phyloP scores from a whole-genome alignment of 2,797 vertebrate species.

The Podarcis lilfordi region DNA sequence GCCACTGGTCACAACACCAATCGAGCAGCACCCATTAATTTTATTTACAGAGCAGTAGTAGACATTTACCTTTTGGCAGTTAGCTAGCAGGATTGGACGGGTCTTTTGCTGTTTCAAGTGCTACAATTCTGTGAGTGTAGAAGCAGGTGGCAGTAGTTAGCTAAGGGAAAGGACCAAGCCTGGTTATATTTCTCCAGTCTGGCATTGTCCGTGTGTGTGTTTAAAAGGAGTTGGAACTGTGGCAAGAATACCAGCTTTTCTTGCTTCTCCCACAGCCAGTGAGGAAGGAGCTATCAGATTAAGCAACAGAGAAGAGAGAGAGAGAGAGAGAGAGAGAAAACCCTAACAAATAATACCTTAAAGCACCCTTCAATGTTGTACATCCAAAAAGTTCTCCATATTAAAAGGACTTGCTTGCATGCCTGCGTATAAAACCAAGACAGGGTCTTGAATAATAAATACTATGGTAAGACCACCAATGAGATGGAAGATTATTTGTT shows the following conservation, averaged over 20 bases:
- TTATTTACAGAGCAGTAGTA: too few relatives aligned
- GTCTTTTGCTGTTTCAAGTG: neutral
- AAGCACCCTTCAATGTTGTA: conserved; percentile 19
- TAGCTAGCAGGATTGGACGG: neutral
- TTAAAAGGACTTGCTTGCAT: conserved; percentile 2
- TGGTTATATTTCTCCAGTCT: neutral
- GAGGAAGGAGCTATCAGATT: neutral
- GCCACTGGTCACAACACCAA: too few relatives aligned
- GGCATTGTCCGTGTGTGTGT: too few relatives aligned
- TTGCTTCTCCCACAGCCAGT: fast-evolving
- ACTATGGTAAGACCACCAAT: conserved; percentile 12
- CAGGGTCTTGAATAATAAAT: conserved; percentile 23
- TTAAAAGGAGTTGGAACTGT: fast-evolving
- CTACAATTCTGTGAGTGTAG: neutral
- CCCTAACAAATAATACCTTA: neutral
- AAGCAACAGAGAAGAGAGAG: fast-evolving
- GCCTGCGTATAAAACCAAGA: neutral
- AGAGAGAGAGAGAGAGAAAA: too few relatives aligned
- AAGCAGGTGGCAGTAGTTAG: neutral
- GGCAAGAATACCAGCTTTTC: fast-evolving
- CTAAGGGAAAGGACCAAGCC: neutral
- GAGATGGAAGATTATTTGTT: conserved; percentile 20
- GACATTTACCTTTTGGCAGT: neutral
- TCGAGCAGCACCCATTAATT: too few relatives aligned
- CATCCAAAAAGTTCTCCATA: neutral